phyloP scores from a whole-genome alignment of 1,140 invertebrate species.

The Trachymyrmex cornetzi region DNA sequence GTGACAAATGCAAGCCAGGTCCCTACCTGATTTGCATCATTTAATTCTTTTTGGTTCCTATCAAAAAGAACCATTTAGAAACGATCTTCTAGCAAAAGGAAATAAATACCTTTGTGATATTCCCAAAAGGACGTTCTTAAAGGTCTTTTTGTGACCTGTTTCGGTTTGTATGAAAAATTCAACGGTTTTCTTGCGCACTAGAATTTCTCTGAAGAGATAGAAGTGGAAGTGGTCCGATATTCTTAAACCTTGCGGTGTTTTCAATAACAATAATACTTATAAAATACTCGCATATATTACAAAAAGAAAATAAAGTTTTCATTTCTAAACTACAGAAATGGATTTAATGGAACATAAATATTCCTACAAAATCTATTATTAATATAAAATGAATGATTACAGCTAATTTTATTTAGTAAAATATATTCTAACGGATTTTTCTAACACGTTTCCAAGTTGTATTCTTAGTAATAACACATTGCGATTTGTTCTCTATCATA shows the following conservation, averaged over 20 bases:
- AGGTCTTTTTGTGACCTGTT: neutral
- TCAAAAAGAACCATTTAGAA: neutral
- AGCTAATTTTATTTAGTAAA: neutral
- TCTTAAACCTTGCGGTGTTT: neutral
- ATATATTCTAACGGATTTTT: neutral
- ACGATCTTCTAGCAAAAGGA: neutral
- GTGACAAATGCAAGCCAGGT: neutral
- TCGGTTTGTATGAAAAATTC: neutral
- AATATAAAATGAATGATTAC: neutral
- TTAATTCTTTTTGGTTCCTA: no score
- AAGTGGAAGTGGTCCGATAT: neutral
- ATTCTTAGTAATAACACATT: neutral
- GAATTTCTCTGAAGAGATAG: neutral
- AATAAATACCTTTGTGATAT: neutral
- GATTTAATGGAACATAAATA: neutral
- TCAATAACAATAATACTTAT: neutral
- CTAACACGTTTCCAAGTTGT: neutral
- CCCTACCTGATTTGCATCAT: no score
- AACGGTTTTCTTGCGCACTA: neutral
- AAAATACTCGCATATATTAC: neutral
- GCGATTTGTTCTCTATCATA: slow-evolving; percentile 17
- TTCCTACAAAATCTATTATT: neutral
- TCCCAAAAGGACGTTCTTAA: neutral
- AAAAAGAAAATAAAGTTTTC: neutral
- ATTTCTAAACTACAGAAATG: neutral